Evolutionary conservation across 2,113 vertebrate species (phyloP).

Genomic region (Scatophagus argus): DNA sequence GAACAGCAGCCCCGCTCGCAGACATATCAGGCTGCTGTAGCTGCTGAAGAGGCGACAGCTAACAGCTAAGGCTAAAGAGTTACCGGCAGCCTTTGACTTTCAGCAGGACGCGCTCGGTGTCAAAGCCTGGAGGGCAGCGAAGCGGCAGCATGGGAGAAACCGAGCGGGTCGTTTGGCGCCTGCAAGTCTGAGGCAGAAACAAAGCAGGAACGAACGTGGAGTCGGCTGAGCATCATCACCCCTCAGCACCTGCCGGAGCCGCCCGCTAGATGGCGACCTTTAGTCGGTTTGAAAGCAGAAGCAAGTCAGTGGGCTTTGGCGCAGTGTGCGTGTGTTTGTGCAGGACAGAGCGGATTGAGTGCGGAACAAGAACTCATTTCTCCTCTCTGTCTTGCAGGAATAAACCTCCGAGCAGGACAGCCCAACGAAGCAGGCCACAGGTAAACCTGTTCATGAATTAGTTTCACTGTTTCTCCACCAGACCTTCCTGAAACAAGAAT

Average conservation of each 20-base stretch:
- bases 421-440: too few species aligned
- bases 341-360: too few species aligned
- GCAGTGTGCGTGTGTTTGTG: too few species aligned
- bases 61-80: neutral
- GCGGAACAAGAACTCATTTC: too few species aligned
- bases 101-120: neutral
- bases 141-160: neutral
- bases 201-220: neutral
- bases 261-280: slow-evolving; percentile 15
- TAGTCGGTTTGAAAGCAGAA: neutral
- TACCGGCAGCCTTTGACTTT: slow-evolving; percentile 10
- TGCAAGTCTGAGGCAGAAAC: neutral
- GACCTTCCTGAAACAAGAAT: too few species aligned
- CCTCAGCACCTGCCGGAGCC: rapidly evolving
- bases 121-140: neutral
- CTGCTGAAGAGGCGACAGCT: neutral
- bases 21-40: neutral
- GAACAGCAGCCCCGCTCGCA: neutral
- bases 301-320: too few species aligned
- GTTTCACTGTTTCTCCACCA: too few species aligned
- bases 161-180: neutral
- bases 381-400: too few species aligned
- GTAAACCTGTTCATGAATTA: too few species aligned
- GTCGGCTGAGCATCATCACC: neutral
- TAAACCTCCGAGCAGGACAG: too few species aligned